A percentile compares a stretch with the other conserved stretches of the same genome.
Evolutionary conservation across 1,140 invertebrate species (phyloP).

Genomic region (Zaprionus africanus): DNA sequence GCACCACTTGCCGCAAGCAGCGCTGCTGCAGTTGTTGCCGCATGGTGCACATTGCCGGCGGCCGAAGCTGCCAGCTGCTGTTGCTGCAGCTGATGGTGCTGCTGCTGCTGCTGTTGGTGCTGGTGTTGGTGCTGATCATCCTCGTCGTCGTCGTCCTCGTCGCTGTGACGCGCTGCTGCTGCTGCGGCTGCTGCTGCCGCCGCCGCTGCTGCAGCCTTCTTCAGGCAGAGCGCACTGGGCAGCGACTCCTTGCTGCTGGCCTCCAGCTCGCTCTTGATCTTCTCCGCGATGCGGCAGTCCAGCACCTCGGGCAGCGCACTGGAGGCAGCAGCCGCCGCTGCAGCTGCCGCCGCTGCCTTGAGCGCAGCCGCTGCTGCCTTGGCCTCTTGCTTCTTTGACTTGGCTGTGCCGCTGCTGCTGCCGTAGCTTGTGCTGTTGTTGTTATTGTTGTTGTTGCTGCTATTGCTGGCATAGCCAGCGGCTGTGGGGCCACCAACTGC

Average conservation of each 20-base stretch:
- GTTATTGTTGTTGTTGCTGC: constrained; percentile 17
- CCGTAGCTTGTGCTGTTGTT: neutral
- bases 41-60: neutral
- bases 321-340: constrained; percentile 53
- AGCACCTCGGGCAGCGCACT: constrained; percentile 77
- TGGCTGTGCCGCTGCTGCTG: constrained; percentile 19
- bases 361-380: constrained; percentile 67
- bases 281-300: constrained; percentile 83
- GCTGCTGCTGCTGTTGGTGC: constrained; percentile 17
- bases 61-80: constrained; percentile 13
- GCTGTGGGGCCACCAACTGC: constrained; percentile 43
- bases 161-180: constrained; percentile 37
- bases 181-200: constrained; percentile 57
- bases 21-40: neutral
- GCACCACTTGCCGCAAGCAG: constrained; percentile 3
- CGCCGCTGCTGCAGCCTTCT: constrained; percentile 67
- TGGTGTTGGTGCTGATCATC: constrained; percentile 40
- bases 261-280: constrained; percentile 84
- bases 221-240: constrained; percentile 73
- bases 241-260: constrained; percentile 70
- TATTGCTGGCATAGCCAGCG: neutral
- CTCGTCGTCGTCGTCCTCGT: constrained; percentile 65
- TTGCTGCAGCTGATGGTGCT: constrained; percentile 6
- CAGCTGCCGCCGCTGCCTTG: constrained; percentile 56
- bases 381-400: constrained; percentile 72